Evolutionary conservation across 2,113 vertebrate species (phyloP).

Genomic region (Xenopus tropicalis): DNA sequence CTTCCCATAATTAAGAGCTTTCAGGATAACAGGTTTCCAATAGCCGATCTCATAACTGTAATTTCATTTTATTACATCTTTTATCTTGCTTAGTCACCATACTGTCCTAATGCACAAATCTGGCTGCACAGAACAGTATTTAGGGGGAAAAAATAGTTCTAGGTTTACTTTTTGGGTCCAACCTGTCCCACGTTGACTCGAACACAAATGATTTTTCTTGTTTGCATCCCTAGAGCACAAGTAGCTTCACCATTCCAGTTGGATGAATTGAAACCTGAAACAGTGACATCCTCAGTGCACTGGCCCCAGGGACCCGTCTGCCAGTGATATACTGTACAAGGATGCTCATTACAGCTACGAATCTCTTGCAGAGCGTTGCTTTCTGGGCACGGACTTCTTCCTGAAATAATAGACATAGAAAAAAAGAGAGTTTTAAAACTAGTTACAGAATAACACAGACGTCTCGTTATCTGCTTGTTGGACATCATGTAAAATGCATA

Average conservation of each 20-base stretch:
- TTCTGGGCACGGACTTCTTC: slow-evolving; percentile 83
- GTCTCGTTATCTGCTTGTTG: background rate
- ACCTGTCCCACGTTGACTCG: slow-evolving; percentile 97
- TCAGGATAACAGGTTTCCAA: too few species aligned
- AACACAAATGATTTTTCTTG: slow-evolving; percentile 95
- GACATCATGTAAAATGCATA: too few species aligned
- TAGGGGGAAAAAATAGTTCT: too few species aligned
- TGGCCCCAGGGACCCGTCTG: slow-evolving; percentile 88
- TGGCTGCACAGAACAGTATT: too few species aligned
- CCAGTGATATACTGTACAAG: slow-evolving; percentile 96
- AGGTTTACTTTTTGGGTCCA: slow-evolving; percentile 91
- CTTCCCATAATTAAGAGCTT: too few species aligned
- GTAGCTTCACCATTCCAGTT: slow-evolving; percentile 63
- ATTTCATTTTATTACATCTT: too few species aligned
- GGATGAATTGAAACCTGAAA: slow-evolving; percentile 76
- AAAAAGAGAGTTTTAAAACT: background rate
- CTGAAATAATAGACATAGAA: slow-evolving; percentile 57
- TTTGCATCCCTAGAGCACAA: slow-evolving; percentile 88
- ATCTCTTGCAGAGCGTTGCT: slow-evolving; percentile 83
- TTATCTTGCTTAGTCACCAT: too few species aligned
- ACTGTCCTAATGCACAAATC: too few species aligned
- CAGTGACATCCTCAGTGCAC: slow-evolving; percentile 83
- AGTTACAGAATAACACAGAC: background rate
- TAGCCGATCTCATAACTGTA: too few species aligned
- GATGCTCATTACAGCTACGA: slow-evolving; percentile 89